Percentiles rank a stretch among this genome's conserved stretches.
These are phyloP conservation scores for Drosophila tani DNA, from an alignment of 1,140 invertebrate genomes.

Conservation along the genomic window DNA sequence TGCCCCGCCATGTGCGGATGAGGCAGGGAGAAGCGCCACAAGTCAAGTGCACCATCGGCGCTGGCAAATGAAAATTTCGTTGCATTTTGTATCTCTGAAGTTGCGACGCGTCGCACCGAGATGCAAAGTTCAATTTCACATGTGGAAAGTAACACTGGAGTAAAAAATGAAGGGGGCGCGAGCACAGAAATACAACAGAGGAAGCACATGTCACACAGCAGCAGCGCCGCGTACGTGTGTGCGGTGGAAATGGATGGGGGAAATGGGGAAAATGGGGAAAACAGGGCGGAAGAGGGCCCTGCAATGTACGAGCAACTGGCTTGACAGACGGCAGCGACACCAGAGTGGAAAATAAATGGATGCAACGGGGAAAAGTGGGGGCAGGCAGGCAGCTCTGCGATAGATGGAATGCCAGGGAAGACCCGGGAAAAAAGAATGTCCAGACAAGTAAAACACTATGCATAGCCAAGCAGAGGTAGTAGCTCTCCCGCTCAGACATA, in stretches of 20 bases:
- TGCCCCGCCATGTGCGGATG: constrained; percentile 16
- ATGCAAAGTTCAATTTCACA: constrained; percentile 83
- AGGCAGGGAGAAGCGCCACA: constrained; percentile 60
- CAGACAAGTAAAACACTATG: constrained; percentile 29
- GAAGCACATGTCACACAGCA: constrained; percentile 76
- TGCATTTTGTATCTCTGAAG: constrained; percentile 55
- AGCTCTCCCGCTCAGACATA: not conserved
- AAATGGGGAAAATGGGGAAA: constrained; percentile 16
- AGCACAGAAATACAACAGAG: constrained; percentile 72
- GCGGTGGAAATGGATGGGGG: constrained; percentile 28
- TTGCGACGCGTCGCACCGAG: constrained; percentile 69
- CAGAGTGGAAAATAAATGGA: constrained; percentile 56
- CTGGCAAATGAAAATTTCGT: constrained; percentile 55
- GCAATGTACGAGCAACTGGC: constrained; percentile 49
- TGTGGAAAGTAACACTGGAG: constrained; percentile 74
- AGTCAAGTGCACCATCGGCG: constrained; percentile 68
- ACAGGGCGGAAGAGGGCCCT: constrained; percentile 13
- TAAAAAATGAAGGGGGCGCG: constrained; percentile 24
- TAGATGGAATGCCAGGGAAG: constrained; percentile 30
- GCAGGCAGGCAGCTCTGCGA: constrained; percentile 40
- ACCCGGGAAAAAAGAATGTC: constrained; percentile 24
- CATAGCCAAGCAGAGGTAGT: constrained; percentile 3
- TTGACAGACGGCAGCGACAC: constrained; percentile 66
- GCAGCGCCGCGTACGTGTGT: constrained; percentile 54
- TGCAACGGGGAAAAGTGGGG: constrained; percentile 16